These are phyloP conservation scores for Rhinopomastus cyanomelas DNA, from an alignment of 2,113 vertebrate genomes.

Conservation along the genomic window DNA sequence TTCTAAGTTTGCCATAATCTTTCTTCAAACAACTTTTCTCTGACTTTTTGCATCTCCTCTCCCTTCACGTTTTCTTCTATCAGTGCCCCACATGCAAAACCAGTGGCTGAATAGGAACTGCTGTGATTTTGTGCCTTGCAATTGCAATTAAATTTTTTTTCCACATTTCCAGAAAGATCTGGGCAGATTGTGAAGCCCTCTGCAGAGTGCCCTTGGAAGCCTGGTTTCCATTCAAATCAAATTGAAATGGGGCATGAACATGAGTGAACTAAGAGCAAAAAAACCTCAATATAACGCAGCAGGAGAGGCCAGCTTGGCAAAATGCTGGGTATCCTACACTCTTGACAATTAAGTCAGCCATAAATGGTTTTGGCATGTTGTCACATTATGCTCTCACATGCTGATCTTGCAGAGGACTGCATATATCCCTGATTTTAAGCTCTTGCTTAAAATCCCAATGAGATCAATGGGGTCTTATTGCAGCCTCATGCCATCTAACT, in stretches of 20 bases:
- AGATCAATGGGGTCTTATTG: not conserved
- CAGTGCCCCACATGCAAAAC: not conserved
- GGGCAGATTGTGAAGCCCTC: not conserved
- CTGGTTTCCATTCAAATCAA: constrained; percentile 44
- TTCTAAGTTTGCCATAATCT: not conserved
- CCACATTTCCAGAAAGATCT: not conserved
- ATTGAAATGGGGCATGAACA: constrained; percentile 15
- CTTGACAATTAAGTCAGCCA: constrained; percentile 46
- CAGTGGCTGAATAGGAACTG: not conserved
- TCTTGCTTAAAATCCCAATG: not conserved
- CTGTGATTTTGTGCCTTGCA: not conserved
- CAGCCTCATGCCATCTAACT: not conserved
- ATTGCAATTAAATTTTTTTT: not conserved
- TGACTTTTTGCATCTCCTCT: not conserved
- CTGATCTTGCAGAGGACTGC: constrained; percentile 8
- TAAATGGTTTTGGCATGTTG: constrained; percentile 27
- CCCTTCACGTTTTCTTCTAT: not conserved
- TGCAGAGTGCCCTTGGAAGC: constrained; percentile 11
- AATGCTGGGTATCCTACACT: not conserved
- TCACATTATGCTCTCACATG: not conserved
- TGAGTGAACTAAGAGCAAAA: constrained; percentile 20
- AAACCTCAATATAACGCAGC: constrained; percentile 39
- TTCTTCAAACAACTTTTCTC: not conserved
- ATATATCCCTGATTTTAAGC: constrained; percentile 16
- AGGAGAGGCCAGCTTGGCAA: constrained; percentile 50